phyloP scores from a whole-genome alignment of 2,888 invertebrate genomes.

The Coleophora deauratella region DNA sequence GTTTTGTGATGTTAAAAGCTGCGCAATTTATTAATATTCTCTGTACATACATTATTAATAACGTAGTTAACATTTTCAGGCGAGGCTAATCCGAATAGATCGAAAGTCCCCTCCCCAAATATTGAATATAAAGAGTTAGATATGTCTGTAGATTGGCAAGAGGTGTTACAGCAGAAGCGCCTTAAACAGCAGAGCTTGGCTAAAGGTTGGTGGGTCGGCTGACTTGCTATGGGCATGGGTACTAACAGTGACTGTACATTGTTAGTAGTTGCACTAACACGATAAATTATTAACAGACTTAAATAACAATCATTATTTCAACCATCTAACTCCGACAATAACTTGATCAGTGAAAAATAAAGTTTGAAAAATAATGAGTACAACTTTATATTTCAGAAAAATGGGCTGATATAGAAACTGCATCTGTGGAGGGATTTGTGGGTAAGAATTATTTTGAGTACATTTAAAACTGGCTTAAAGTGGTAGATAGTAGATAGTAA shows the following conservation, averaged over 20 bases:
- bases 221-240: slow-evolving; percentile 8
- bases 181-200: slow-evolving; percentile 46
- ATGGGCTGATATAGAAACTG: slow-evolving; percentile 48
- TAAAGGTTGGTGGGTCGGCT: slow-evolving; percentile 67
- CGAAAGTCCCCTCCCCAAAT: slow-evolving; percentile 55
- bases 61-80: slow-evolving; percentile 58
- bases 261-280: no score
- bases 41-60: slow-evolving; percentile 16
- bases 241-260: no score
- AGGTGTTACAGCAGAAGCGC: slow-evolving; percentile 51
- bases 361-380: no score
- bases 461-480: no score
- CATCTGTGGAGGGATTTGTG: slow-evolving; percentile 46
- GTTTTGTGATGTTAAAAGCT: no score
- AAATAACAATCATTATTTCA: no score
- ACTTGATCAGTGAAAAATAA: no score
- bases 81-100: slow-evolving; percentile 35
- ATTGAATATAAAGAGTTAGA: slow-evolving; percentile 64
- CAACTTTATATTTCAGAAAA: slow-evolving; percentile 37
- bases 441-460: slow-evolving; percentile 34
- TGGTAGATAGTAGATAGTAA: no score
- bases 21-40: no score
- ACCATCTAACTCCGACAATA: no score
- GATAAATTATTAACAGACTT: no score
- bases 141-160: slow-evolving; percentile 68